phyloP scores from a whole-genome alignment of 1,140 invertebrate species.

The Planococcus citri region DNA sequence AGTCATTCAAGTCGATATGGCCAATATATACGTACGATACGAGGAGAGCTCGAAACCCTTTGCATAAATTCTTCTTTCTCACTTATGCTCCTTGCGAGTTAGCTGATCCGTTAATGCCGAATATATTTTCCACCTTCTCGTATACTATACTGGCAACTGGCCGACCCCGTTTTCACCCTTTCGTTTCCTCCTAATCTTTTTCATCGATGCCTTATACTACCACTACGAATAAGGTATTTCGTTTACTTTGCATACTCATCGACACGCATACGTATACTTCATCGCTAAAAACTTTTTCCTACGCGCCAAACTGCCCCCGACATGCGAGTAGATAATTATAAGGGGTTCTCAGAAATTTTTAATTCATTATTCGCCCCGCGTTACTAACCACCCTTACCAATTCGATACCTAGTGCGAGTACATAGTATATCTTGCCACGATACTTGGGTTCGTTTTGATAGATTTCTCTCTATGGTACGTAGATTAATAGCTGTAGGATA shows the following conservation, averaged over 20 bases:
- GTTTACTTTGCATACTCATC: slow-evolving; percentile 21
- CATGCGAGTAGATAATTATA: slow-evolving; percentile 8
- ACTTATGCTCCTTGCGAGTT: slow-evolving; percentile 8
- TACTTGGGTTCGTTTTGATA: too few relatives aligned
- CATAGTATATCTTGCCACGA: too few relatives aligned
- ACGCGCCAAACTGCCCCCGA: slow-evolving; percentile 25
- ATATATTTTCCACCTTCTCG: slow-evolving; percentile 1
- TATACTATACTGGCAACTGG: not conserved
- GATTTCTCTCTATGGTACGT: too few relatives aligned
- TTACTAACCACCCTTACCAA: too few relatives aligned
- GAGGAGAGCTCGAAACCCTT: not conserved
- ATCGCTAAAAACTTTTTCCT: slow-evolving; percentile 28
- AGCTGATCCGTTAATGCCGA: slow-evolving; percentile 21
- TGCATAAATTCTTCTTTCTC: slow-evolving; percentile 22
- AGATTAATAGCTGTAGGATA: too few relatives aligned
- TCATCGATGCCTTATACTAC: not conserved
- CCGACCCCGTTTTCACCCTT: not conserved
- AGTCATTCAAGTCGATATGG: slow-evolving; percentile 23
- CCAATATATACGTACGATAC: too few relatives aligned
- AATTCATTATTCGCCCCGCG: too few relatives aligned
- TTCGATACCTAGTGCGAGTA: too few relatives aligned
- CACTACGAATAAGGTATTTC: slow-evolving; percentile 17
- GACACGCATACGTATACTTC: slow-evolving; percentile 27
- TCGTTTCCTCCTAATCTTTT: not conserved
- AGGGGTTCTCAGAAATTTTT: slow-evolving; percentile 3